Percentiles rank a stretch among this genome's conserved stretches.
phyloP scores from a whole-genome alignment of 1,140 invertebrate species.

The Lepidurus couesii region DNA sequence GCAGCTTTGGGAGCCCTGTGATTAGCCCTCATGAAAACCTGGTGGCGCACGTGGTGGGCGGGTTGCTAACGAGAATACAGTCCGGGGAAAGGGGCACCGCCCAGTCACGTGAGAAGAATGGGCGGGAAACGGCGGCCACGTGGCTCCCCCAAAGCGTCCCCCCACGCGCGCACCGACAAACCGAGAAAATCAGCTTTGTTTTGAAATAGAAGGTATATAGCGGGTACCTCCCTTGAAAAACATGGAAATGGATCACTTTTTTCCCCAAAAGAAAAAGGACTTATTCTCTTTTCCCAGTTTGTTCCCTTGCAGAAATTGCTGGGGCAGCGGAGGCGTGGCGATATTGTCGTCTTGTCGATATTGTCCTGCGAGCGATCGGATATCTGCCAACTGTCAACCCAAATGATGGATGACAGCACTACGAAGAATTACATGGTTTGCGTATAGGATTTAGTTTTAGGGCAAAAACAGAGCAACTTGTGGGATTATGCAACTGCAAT shows the following conservation, averaged over 20 bases:
- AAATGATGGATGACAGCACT: background rate
- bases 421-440: background rate
- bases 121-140: slow-evolving; percentile 16
- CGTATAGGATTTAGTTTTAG: too few relatives aligned
- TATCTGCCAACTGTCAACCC: slow-evolving; percentile 3
- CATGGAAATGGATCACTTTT: slow-evolving; percentile 18
- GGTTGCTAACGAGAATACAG: slow-evolving; percentile 12
- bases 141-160: background rate
- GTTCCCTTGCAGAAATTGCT: background rate
- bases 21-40: background rate
- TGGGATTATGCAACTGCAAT: background rate
- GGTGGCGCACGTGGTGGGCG: slow-evolving; percentile 12
- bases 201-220: background rate
- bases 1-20: slow-evolving; percentile 6
- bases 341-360: background rate
- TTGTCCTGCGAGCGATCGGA: background rate
- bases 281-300: background rate
- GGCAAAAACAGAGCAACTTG: too few relatives aligned
- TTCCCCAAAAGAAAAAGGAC: background rate
- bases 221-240: slow-evolving; percentile 17
- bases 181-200: slow-evolving; percentile 14
- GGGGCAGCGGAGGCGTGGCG: background rate
- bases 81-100: background rate
- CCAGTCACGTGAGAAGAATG: slow-evolving; percentile 17
- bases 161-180: background rate